Evolutionary conservation across 2,888 invertebrate species (phyloP).

Genomic region (Cyaniris semiargus): DNA sequence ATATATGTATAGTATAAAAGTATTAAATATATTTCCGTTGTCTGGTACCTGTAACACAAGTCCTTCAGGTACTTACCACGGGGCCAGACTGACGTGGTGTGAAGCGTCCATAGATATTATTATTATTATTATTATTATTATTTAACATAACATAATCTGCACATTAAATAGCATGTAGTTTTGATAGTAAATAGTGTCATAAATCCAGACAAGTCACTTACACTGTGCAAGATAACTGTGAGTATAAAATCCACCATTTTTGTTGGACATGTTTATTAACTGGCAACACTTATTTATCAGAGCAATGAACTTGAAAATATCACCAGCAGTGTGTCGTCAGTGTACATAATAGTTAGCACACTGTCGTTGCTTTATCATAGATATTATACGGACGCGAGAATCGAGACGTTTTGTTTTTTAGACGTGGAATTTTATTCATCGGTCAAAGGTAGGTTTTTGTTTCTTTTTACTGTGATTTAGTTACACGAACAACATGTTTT

Average conservation of each 20-base stretch:
- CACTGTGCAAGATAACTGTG: not conserved
- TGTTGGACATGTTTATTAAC: not conserved
- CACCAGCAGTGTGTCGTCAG: not conserved
- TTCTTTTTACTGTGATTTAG: not conserved
- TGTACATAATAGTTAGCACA: not conserved
- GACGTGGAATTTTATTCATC: not conserved
- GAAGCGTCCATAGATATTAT: too few species aligned
- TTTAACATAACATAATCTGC: too few species aligned
- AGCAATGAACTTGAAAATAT: slow-evolving; percentile 15
- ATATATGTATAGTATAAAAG: too few species aligned
- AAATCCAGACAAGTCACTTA: not conserved
- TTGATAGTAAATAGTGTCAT: not conserved
- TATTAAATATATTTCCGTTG: too few species aligned
- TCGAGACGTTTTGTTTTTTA: not conserved
- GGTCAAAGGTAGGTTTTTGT: not conserved
- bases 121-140: too few species aligned
- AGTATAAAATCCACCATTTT: not conserved
- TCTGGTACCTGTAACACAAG: too few species aligned
- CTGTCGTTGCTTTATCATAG: not conserved
- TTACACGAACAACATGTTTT: not conserved
- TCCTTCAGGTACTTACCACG: too few species aligned
- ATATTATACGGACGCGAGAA: not conserved
- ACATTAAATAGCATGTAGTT: too few species aligned
- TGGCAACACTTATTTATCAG: not conserved
- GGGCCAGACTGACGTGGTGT: too few species aligned